phyloP scores from a whole-genome alignment of 92 coral and sea anemone species.

The Phymanthus crucifer region DNA sequence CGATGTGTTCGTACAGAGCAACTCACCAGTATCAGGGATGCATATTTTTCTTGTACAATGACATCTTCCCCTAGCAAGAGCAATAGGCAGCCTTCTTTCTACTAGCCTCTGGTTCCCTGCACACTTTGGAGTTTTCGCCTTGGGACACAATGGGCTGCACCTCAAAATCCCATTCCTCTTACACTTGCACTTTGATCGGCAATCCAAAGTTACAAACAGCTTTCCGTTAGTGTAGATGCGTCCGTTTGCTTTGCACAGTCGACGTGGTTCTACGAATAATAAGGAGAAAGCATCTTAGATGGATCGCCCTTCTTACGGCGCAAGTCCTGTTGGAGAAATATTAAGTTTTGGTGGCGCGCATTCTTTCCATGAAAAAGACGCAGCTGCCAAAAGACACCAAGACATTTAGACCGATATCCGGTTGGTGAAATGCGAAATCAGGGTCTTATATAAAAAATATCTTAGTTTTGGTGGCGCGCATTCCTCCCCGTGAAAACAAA shows the following conservation, averaged over 20 bases:
- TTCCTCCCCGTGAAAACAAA: no score
- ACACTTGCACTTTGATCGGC: conserved; percentile 76
- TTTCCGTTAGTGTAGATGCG: conserved; percentile 55
- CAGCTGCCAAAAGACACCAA: no score
- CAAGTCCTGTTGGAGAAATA: no score
- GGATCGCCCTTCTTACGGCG: no score
- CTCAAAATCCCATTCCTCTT: conserved; percentile 56
- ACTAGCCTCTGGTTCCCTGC: conserved; percentile 42
- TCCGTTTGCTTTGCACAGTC: conserved; percentile 52
- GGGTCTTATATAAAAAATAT: no score
- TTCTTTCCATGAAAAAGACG: no score
- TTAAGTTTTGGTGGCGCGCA: no score
- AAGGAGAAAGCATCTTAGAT: no score
- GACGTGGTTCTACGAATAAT: conserved; percentile 23
- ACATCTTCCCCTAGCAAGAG: conserved; percentile 64
- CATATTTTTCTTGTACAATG: conserved; percentile 53
- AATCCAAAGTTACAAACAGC: conserved; percentile 61
- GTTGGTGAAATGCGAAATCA: no score
- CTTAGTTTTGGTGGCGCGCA: no score
- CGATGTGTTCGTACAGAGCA: conserved; percentile 3
- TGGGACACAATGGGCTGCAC: conserved; percentile 66
- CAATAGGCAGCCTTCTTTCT: conserved; percentile 10
- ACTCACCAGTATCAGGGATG: conserved; percentile 18
- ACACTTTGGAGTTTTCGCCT: conserved; percentile 38
- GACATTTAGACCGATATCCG: no score